Percentiles rank a stretch among this genome's conserved stretches.
Evolutionary conservation across 2,797 vertebrate genomes (phyloP).

Genomic region (Pseudomugil gertrudae): DNA sequence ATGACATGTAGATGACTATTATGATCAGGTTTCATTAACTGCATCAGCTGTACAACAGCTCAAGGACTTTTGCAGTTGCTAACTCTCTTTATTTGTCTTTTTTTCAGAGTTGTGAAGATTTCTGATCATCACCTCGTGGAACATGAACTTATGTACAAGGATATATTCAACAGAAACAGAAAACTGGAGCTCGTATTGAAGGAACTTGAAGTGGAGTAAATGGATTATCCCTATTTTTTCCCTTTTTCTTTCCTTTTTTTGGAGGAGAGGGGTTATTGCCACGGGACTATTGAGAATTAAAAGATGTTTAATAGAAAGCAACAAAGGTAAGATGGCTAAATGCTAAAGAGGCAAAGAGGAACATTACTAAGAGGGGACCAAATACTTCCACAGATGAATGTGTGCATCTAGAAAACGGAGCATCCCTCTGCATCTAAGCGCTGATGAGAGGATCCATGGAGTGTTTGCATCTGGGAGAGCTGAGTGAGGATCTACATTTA

Average conservation of each 20-base stretch:
- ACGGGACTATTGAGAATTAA: slow-evolving; percentile 70
- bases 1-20: background rate
- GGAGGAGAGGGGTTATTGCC: slow-evolving; percentile 65
- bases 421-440: slow-evolving; percentile 54
- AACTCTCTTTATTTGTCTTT: slow-evolving; percentile 51
- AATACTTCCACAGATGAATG: slow-evolving; percentile 65
- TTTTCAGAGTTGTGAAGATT: slow-evolving; percentile 67
- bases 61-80: slow-evolving; percentile 11
- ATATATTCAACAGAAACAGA: slow-evolving; percentile 65
- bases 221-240: slow-evolving; percentile 71
- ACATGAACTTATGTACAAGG: slow-evolving; percentile 62
- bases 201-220: slow-evolving; percentile 72
- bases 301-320: slow-evolving; percentile 65
- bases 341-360: slow-evolving; percentile 53
- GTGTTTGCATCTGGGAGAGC: slow-evolving; percentile 60
- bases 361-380: slow-evolving; percentile 65
- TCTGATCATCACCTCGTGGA: slow-evolving; percentile 61
- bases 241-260: background rate
- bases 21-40: background rate
- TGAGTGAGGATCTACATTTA: slow-evolving; percentile 55
- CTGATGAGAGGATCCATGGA: slow-evolving; percentile 71
- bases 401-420: slow-evolving; percentile 41
- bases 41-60: background rate
- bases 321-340: slow-evolving; percentile 63
- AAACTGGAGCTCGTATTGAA: slow-evolving; percentile 55